Evolutionary conservation across 2,888 invertebrate genomes (phyloP), one percentile per base, ranked within the genome.

Genomic region (Chrysopilus asiliformis): DNA sequence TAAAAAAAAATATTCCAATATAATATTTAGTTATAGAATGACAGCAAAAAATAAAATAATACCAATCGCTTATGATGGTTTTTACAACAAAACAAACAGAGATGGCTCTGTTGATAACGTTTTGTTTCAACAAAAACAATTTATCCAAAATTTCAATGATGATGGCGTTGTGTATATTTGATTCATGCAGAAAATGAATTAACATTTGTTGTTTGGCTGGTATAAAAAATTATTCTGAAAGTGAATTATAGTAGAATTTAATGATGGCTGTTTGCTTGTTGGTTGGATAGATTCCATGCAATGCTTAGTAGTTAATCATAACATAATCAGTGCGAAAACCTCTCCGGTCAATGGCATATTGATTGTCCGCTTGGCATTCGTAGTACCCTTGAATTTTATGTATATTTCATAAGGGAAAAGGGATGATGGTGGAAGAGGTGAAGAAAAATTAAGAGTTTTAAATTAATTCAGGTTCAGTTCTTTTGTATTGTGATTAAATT

Each of bases 321-420:
- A 60, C 58, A 45, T 61, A 89, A 62, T 90, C 89, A 39, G 89
- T 89, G 62, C 89, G 86, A 68, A 91, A 90, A 30, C 85, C 86
- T 53, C 87, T 73, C 39, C 84, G 71, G 63, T 90, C 90, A 40
- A 89, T 82, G 24, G 86, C 80, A 58, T 89, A 90, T 76, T 85
- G 86, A 58, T 90, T 90, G 60, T 90, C 89, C 1, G 90, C 89
- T 20, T 86, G 86, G 52, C 90, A 91, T 58, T 90, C 89, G 58
- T 90, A 90, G 32, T 86, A 61, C n/a, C 61, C 60, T 61, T 26
- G 14, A 46, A 38, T 29, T 31, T 32, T 22, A 22, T n/a, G n/a
- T n/a, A n/a, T n/a, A n/a, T n/a, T n/a, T n/a, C n/a, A 4, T 27
- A 27, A 32, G 14, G 5, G 33, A 33, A 10, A 14, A 22, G 3